Conservation (phyloP, 1,140 invertebrate genomes). For the Hypothenemus hampei region DNA sequence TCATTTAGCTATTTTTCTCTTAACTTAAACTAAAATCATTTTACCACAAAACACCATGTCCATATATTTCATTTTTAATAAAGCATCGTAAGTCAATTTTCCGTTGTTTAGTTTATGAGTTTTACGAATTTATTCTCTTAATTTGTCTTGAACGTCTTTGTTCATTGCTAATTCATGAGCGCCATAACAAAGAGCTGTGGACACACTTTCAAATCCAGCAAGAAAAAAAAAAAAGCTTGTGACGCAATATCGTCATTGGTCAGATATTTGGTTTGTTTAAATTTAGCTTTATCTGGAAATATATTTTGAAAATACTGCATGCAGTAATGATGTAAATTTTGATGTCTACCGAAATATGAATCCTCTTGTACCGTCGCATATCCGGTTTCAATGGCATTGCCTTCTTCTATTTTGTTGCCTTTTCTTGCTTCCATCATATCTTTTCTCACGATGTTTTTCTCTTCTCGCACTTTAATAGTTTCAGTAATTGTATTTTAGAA, state of each 20-base stretch:
- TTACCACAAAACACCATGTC: conserved; percentile 40
- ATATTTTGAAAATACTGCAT: no score
- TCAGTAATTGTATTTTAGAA: conserved; percentile 40
- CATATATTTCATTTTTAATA: conserved; percentile 36
- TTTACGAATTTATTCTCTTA: conserved; percentile 41
- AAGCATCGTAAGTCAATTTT: conserved; percentile 33
- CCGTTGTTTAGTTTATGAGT: conserved; percentile 14
- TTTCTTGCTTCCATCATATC: conserved; percentile 44
- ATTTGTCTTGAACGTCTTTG: conserved; percentile 49
- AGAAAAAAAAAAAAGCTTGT: conserved; percentile 56
- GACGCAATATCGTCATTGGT: conserved; percentile 40
- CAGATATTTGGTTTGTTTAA: not conserved
- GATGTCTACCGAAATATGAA: conserved; percentile 10
- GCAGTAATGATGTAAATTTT: no score
- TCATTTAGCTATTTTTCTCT: no score
- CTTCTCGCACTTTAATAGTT: no score
- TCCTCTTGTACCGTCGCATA: conserved; percentile 33
- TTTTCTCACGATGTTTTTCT: conserved; percentile 32
- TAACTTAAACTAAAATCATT: no score
- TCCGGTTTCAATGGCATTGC: conserved; percentile 37
- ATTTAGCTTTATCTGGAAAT: not conserved
- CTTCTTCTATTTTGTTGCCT: conserved; percentile 38
- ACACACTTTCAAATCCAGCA: conserved; percentile 61
- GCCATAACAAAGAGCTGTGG: conserved; percentile 38
- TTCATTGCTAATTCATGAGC: conserved; percentile 50